A percentile compares a stretch with the other conserved stretches of the same genome.
phyloP scores from a whole-genome alignment of 2,113 vertebrate species.

The Stomatorhinus ivindoensis region DNA sequence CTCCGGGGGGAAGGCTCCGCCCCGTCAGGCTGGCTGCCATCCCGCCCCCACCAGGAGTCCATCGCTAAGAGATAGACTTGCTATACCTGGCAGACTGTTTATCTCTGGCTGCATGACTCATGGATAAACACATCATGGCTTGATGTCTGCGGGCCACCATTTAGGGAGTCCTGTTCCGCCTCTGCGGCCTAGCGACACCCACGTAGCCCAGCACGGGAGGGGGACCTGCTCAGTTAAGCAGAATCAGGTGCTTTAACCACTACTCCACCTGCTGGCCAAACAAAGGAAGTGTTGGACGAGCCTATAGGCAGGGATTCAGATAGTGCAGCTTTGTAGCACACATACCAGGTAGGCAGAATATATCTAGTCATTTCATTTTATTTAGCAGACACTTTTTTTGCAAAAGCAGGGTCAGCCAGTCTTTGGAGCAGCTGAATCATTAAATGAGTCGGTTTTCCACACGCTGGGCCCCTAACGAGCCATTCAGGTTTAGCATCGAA shows the following conservation, averaged over 20 bases:
- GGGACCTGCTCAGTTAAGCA: neutral
- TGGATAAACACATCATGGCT: neutral
- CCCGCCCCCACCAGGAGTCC: neutral
- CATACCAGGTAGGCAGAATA: neutral
- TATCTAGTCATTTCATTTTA: neutral
- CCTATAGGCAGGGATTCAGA: neutral
- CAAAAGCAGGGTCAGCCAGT: neutral
- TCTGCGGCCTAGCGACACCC: neutral
- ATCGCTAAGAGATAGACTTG: neutral
- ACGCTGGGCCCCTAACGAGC: neutral
- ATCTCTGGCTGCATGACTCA: neutral
- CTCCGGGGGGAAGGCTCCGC: neutral
- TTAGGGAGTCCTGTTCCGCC: neutral
- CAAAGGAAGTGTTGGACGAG: neutral
- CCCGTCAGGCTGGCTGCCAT: neutral
- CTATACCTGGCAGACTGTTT: neutral
- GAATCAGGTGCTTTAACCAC: neutral
- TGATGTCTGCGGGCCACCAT: neutral
- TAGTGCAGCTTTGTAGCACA: neutral
- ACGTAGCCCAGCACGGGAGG: neutral
- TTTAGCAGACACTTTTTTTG: neutral
- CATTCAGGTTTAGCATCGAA: neutral
- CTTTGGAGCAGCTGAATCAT: neutral
- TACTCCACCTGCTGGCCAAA: neutral
- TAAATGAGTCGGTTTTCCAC: neutral